Base-by-base conservation (phyloP, 1,140 invertebrate species). In the Nomia melanderi region DNA sequence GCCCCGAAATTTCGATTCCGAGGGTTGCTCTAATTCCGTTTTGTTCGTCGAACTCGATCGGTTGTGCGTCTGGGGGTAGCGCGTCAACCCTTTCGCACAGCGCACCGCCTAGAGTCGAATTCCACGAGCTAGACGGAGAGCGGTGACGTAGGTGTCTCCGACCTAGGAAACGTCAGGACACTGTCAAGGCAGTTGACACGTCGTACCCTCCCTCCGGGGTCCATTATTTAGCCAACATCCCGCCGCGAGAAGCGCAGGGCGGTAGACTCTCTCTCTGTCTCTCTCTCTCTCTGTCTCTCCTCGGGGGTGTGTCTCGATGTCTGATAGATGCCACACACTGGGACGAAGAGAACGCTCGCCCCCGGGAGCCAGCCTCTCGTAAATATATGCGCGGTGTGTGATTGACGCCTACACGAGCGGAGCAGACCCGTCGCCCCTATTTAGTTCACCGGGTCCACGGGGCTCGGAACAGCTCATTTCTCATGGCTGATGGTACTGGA, bases 201-300 rank as follows among this genome's bases (percentile, higher is more conserved):
- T 83, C 85, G 88, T 87, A 75, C 87, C 85, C 90, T 87, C 87
- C 86, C 88, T 59, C 63, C 76, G 71, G 77, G 86, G 81, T 83
- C 90, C 88, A 92, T 92, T 92, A 92, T 92, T 92, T 92, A 92
- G 87, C 89, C 88, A 91, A 91, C 91, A 90, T 85, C 73, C 84
- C 84, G 81, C 80, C 78, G 71, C 79, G 65, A 83, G 84, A 77
- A 85, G 69, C 85, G 87, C 12, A 12, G 41, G 20, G 14, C 41
- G 88, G 85, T 56, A 69, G 64, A 57, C 63, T 53, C 72, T 81
- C 47, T 50, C 20, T 50, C 47, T 50, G 20, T 50, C 47, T 50
- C 47, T 50, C 20, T 50, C 17, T 47, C 20, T n/a, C 47, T n/a
- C 20, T 50, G 20, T n/a, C 47, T 44, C 11, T 14, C 54, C 78